Percentiles rank a stretch among this genome's conserved stretches.
Evolutionary conservation across 37 sponge, comb jelly and placozoan genomes (phyloP).

Genomic region (Hexactinellida sp.): DNA sequence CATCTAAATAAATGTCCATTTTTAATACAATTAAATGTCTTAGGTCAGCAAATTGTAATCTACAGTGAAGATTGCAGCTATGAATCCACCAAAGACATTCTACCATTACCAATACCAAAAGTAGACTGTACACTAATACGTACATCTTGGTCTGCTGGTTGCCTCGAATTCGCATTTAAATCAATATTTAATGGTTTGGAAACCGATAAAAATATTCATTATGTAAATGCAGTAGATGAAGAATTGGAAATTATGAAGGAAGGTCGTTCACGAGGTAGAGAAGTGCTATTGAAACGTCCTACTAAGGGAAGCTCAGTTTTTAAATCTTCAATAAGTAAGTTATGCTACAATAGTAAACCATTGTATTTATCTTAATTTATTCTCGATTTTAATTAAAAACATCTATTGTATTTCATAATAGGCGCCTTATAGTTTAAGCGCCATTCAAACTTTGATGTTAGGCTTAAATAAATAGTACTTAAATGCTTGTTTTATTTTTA

Average conservation of each 20-base stretch:
- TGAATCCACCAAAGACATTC: neutral
- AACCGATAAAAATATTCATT: neutral
- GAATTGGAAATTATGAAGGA: neutral
- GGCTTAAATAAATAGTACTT: too few relatives aligned
- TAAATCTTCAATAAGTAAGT: neutral
- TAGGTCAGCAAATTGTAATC: neutral
- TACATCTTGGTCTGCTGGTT: constrained; percentile 1
- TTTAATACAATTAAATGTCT: too few relatives aligned
- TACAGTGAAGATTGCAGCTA: neutral
- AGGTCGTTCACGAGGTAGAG: neutral
- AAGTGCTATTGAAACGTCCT: neutral
- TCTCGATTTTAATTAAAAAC: too few relatives aligned
- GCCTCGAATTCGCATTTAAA: neutral
- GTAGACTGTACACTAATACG: constrained; percentile 12
- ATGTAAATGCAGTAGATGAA: neutral
- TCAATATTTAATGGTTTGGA: neutral
- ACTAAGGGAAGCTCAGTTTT: neutral
- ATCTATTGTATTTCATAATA: too few relatives aligned
- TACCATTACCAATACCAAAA: constrained; percentile 2
- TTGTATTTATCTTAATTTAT: too few relatives aligned
- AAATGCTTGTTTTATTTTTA: too few relatives aligned
- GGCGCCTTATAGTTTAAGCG: too few relatives aligned
- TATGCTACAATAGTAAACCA: neutral
- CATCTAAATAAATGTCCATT: too few relatives aligned
- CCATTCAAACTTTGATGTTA: too few relatives aligned